Evolutionary conservation across 2,797 vertebrate species (phyloP).

Genomic region (Sorex maritimensis): DNA sequence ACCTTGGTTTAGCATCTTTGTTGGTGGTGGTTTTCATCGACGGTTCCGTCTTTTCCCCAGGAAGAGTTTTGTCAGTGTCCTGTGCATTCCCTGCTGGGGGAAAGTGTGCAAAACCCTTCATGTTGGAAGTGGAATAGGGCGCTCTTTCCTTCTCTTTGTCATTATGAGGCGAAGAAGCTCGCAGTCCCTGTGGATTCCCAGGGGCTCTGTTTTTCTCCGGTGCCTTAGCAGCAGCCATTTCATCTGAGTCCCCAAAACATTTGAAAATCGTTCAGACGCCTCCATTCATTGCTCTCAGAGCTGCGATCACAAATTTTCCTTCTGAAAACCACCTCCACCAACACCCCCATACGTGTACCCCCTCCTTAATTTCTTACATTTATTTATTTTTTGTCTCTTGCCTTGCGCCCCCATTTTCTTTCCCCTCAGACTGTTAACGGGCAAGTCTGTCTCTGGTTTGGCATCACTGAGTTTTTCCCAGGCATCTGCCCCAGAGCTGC

Average conservation of each 20-base stretch:
- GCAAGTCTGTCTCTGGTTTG: conserved; percentile 95
- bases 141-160: conserved; percentile 89
- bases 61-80: conserved; percentile 92
- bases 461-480: conserved; percentile 96
- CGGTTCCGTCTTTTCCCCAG: conserved; percentile 78
- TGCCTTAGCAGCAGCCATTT: conserved; percentile 90
- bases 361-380: conserved; percentile 78
- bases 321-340: conserved; percentile 90
- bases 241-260: conserved; percentile 86
- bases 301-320: conserved; percentile 89
- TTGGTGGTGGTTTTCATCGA: conserved; percentile 79
- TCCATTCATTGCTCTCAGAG: conserved; percentile 86
- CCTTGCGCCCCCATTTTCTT: conserved; percentile 77
- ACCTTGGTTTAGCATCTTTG: conserved; percentile 81
- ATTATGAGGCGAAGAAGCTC: conserved; percentile 88
- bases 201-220: conserved; percentile 91
- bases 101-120: conserved; percentile 90
- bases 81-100: conserved; percentile 92
- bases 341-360: conserved; percentile 73
- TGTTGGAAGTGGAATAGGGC: conserved; percentile 81
- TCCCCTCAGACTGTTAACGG: conserved; percentile 91
- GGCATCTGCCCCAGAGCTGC: conserved; percentile 94
- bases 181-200: conserved; percentile 87
- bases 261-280: conserved; percentile 86
- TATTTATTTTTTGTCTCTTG: conserved; percentile 66